A percentile compares a stretch with the other conserved stretches of the same genome.
These are phyloP conservation scores for Muscina levida DNA, from an alignment of 2,888 invertebrate genomes.

Conservation along the genomic window DNA sequence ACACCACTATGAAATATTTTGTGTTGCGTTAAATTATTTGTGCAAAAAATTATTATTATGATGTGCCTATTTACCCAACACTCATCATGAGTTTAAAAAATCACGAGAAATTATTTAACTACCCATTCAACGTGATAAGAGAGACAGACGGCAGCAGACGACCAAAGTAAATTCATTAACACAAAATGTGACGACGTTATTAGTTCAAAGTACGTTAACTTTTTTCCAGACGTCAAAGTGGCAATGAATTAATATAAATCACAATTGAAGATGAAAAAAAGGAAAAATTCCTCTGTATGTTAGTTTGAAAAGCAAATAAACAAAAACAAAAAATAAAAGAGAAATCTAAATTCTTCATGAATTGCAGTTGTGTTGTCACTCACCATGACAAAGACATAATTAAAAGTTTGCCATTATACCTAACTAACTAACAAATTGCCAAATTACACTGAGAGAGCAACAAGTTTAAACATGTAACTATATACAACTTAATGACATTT, in stretches of 20 bases:
- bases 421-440: no score
- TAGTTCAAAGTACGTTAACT: slow-evolving; percentile 28
- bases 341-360: no score
- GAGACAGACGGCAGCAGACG: not conserved
- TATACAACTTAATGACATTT: no score
- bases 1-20: slow-evolving; percentile 21
- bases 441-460: no score
- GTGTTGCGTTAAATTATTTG: slow-evolving; percentile 2
- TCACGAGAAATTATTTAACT: slow-evolving; percentile 45
- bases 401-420: no score
- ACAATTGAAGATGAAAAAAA: no score
- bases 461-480: no score
- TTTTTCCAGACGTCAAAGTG: not conserved
- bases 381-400: no score
- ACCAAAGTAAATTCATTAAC: slow-evolving; percentile 13
- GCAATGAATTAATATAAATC: slow-evolving; percentile 9
- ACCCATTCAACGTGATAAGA: slow-evolving; percentile 20
- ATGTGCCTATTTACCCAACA: not conserved
- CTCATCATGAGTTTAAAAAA: not conserved
- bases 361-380: no score
- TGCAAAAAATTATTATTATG: not conserved
- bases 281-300: no score
- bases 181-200: not conserved
- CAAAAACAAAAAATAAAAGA: no score
- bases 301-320: no score